Evolutionary conservation across 2,113 vertebrate species (phyloP).

Genomic region (Platycercus adscitus): DNA sequence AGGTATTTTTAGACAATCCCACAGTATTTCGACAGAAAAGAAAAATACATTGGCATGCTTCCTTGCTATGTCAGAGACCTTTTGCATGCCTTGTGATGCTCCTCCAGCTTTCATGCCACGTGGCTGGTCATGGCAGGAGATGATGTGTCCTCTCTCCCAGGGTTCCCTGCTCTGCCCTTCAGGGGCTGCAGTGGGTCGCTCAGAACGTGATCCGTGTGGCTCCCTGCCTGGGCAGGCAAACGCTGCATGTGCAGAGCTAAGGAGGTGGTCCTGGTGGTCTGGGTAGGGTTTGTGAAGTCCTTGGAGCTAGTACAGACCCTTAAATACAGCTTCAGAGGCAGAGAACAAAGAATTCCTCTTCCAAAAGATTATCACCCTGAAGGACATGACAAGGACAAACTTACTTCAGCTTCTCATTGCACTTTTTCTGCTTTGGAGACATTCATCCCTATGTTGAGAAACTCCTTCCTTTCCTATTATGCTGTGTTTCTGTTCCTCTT

Average conservation of each 20-base stretch:
- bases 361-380: neutral
- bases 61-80: neutral
- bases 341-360: neutral
- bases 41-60: neutral
- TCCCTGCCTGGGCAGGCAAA: neutral
- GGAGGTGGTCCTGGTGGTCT: neutral
- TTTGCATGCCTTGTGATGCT: neutral
- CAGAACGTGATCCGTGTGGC: fast-evolving
- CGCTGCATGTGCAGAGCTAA: fast-evolving
- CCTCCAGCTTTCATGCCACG: neutral
- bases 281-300: neutral
- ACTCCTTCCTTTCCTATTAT: neutral
- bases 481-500: neutral
- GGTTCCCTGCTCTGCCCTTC: neutral
- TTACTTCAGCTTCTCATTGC: neutral
- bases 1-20: neutral
- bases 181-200: neutral
- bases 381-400: neutral
- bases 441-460: neutral
- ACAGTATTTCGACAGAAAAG: neutral
- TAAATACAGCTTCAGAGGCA: neutral
- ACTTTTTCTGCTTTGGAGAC: neutral
- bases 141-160: neutral
- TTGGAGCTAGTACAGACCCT: neutral
- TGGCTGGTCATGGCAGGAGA: neutral